Base-by-base conservation (phyloP, 2,113 vertebrate species). In the Mastomys coucha region DNA sequence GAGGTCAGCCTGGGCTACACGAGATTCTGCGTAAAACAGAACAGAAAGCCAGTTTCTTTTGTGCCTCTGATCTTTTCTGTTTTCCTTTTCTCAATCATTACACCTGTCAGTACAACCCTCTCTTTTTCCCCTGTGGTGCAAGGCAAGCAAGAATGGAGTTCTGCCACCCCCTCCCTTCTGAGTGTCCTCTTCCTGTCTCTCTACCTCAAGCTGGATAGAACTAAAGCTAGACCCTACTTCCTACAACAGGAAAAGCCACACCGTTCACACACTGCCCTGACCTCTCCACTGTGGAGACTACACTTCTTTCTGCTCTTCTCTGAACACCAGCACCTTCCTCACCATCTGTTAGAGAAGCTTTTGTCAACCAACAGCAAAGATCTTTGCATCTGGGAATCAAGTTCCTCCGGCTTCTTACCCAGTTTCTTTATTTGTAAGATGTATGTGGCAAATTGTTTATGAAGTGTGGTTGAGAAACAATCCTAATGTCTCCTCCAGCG, bases 371-470 rank as follows among this genome's bases (percentile, higher is more conserved):
- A 53, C 82, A 86, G 12, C 60, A 84, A 92, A n/a, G 58, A 51
- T 4, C 16, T 76, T 94, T 19, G 69, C 42, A 84, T n/a, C 69
- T 85, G 49, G 53, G 81, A 96, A 85, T 22, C 22, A 80, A 70
- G 39, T 86, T 80, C 65, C 70, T 88, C 31, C 42, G 51, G 45
- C 39, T 26, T 89, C n/a, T 89, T 3, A 67, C 53, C 75, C 10
- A 69, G 0, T 92, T 91, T 91, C 14, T 73, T 88, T 63, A 80
- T 92, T 33, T 94, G 60, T 88, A 80, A 94, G 91, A 82, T 86
- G 9, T 60, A 0, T 76, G 0, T 65, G 22, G 42, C n/a, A 84
- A 24, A 91, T 95, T 88, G 0, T 84, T 85, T 91, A n/a, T 94
- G 31, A 94, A 93, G 88, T 88, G 49, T 88, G 72, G n/a, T 85